Percentiles rank a stretch among this genome's conserved stretches.
Conservation (phyloP, 2,797 vertebrate species). For the Phataginus tricuspis region DNA sequence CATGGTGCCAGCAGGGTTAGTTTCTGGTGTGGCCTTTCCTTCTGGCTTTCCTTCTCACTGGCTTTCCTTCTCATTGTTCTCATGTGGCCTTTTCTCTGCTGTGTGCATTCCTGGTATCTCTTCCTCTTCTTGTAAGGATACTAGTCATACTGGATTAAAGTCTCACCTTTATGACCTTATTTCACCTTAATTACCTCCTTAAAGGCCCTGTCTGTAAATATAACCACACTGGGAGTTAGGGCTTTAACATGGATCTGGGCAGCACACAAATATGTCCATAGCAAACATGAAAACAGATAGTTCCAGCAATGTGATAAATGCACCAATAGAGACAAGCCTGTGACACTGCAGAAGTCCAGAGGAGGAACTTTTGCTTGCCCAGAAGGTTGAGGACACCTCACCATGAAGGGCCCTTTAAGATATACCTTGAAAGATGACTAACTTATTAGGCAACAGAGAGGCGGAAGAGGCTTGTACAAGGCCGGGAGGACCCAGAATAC, state of each 20-base stretch:
- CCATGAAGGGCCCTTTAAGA: not conserved
- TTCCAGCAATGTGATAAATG: not conserved
- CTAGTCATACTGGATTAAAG: not conserved
- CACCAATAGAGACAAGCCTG: not conserved
- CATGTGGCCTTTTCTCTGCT: not conserved
- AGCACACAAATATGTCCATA: not conserved
- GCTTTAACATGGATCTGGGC: not conserved
- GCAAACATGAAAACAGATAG: not conserved
- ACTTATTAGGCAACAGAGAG: not conserved
- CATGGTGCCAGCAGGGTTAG: not conserved
- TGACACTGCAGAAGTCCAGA: not conserved
- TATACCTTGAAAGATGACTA: not conserved
- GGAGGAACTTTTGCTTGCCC: not conserved
- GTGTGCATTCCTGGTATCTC: not conserved
- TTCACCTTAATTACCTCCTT: slow-evolving; percentile 30
- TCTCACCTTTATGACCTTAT: not conserved
- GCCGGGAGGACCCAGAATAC: not conserved
- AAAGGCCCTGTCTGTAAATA: not conserved
- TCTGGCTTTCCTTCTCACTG: not conserved
- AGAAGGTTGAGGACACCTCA: not conserved
- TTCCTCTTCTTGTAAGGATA: not conserved
- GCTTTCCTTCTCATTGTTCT: not conserved
- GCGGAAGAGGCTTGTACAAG: not conserved
- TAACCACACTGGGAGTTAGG: not conserved
- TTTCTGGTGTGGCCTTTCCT: not conserved